These are phyloP conservation scores for Bombylius discolor DNA, from an alignment of 2,888 invertebrate genomes.

Conservation along the genomic window DNA sequence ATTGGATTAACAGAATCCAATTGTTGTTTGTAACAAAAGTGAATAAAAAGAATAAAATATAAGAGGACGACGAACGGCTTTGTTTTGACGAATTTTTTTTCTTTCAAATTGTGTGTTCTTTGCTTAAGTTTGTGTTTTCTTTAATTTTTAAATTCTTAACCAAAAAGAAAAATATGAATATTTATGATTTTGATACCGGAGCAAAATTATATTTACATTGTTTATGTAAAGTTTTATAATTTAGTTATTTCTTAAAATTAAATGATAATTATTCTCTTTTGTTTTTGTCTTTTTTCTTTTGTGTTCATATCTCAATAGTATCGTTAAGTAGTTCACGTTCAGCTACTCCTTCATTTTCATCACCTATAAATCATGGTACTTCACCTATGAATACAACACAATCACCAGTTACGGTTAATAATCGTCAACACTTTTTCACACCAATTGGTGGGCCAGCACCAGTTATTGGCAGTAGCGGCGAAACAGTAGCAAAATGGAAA, in stretches of 20 bases:
- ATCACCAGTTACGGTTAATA: constrained; percentile 54
- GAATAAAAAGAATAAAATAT: neutral
- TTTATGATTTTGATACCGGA: constrained; percentile 30
- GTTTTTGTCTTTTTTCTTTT: neutral
- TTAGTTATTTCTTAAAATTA: neutral
- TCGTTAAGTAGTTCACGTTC: constrained; percentile 88
- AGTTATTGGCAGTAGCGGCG: constrained; percentile 22
- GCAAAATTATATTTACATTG: constrained; percentile 33
- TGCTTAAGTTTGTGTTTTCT: neutral
- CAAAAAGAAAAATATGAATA: neutral
- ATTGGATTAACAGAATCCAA: no score
- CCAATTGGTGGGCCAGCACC: constrained; percentile 64
- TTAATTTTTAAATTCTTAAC: neutral
- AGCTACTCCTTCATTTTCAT: constrained; percentile 80
- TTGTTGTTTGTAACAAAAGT: neutral
- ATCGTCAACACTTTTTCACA: constrained; percentile 80
- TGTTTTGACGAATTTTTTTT: neutral
- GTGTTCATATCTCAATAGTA: constrained; percentile 41
- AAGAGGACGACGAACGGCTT: neutral
- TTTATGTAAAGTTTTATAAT: constrained; percentile 26
- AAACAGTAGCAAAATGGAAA: constrained; percentile 28
- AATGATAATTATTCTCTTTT: neutral
- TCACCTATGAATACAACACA: constrained; percentile 51
- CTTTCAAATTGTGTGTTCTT: neutral
- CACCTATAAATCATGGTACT: constrained; percentile 54